Evolutionary conservation across 2,888 invertebrate species (phyloP), one percentile per base, ranked within the genome.

Genomic region (Meta bourneti): DNA sequence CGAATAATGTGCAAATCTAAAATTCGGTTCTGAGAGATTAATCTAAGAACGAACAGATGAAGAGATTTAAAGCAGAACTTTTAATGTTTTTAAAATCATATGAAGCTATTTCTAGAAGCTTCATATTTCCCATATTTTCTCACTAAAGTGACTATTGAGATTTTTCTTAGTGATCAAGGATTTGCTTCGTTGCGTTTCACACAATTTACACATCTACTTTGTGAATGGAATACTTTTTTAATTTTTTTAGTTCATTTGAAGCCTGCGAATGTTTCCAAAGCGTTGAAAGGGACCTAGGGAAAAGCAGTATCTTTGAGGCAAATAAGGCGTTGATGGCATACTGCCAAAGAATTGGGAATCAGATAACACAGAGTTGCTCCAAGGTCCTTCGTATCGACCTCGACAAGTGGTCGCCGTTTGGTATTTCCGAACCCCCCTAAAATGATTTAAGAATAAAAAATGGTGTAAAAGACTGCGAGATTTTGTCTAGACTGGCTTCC

Each of bases 361-460:
- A 54, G 81, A 81, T 80, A 75, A n/a, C 72, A 48, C 78, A 75
- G 78, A 52, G 79, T 61, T 81, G 49, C 72, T 80, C 88, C 81
- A 88, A 81, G 88, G 52, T 74, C 71, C 69, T 86, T 52, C 34
- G 74, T 84, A 88, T 88, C 88, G 88, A 88, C 81, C 88, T 19
- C 81, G 88, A 81, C 88, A 88, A 88, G 74, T 81, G 80, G 88
- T 81, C 88, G 88, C 88, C 88, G 48, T 34, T 69, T 75, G 81
- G 54, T 61, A 61, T 20, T 79, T 79, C 77, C 51, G 77, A 52
- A 77, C 77, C 82, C 72, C n/a, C 51, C 54, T 51, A 72, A 84
- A 75, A 51, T 84, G 75, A 84, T 75, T 75, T 84, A 54, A 75
- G 75, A 61, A 74, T 75, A 34, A 52, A 69, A 75, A 61, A 34